Evolutionary conservation across 23 tunicate species (phyloP).

Genomic region (Styela plicata): DNA sequence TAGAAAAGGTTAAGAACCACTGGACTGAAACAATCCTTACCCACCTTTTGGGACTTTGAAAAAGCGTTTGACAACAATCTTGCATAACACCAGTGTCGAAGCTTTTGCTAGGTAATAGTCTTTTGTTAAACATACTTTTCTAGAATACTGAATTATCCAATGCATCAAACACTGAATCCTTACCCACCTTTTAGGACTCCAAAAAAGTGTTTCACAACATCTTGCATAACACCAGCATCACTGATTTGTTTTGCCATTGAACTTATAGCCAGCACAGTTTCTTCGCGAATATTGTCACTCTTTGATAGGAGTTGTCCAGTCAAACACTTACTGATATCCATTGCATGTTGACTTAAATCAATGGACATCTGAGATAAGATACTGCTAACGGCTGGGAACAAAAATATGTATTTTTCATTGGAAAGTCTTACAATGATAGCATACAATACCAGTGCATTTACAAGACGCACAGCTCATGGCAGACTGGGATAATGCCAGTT

Average conservation of each 20-base stretch:
- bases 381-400: slow-evolving; percentile 43
- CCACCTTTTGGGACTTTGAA: neutral
- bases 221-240: slow-evolving; percentile 58
- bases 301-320: slow-evolving; percentile 66
- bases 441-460: too few relatives aligned
- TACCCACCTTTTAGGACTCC: slow-evolving; percentile 70
- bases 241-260: slow-evolving; percentile 70
- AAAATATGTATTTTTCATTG: too few relatives aligned
- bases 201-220: slow-evolving; percentile 44
- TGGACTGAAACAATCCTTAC: too few relatives aligned
- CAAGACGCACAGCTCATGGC: too few relatives aligned
- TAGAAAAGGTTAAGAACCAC: too few relatives aligned
- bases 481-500: too few relatives aligned
- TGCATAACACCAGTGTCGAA: too few relatives aligned
- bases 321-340: slow-evolving; percentile 40
- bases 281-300: slow-evolving; percentile 44
- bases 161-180: too few relatives aligned
- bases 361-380: slow-evolving; percentile 38
- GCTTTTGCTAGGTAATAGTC: too few relatives aligned
- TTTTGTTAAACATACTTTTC: too few relatives aligned
- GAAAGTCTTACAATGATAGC: too few relatives aligned
- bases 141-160: too few relatives aligned
- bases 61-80: neutral
- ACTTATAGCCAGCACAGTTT: slow-evolving; percentile 24
- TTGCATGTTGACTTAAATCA: slow-evolving; percentile 77